These are phyloP conservation scores for Cranoglanis bouderius DNA, from an alignment of 2,113 vertebrate genomes.

Conservation along the genomic window DNA sequence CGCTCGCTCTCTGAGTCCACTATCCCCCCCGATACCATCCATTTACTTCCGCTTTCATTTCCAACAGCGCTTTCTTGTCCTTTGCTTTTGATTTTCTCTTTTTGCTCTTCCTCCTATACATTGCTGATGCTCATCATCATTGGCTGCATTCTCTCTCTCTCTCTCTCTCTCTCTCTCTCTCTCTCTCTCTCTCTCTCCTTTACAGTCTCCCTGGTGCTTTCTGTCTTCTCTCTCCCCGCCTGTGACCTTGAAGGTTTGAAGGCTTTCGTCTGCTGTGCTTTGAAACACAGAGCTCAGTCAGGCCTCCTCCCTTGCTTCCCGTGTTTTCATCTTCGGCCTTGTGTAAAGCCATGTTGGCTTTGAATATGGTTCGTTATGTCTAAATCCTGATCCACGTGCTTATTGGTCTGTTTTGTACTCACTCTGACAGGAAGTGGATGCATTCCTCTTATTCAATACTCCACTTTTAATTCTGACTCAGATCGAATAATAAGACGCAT, in stretches of 20 bases:
- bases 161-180: background rate
- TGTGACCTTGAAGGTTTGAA: slow-evolving; percentile 78
- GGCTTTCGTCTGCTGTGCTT: slow-evolving; percentile 64
- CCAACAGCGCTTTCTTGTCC: slow-evolving; percentile 46
- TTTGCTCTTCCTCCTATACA: slow-evolving; percentile 34
- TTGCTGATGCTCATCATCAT: slow-evolving; percentile 31
- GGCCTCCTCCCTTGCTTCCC: slow-evolving; percentile 55
- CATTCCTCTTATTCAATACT: slow-evolving; percentile 53
- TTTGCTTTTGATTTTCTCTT: slow-evolving; percentile 44
- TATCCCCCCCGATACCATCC: slow-evolving; percentile 44
- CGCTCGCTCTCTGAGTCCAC: slow-evolving; percentile 34
- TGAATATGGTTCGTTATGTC: slow-evolving; percentile 71
- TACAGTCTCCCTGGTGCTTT: slow-evolving; percentile 52
- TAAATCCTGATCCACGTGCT: slow-evolving; percentile 60
- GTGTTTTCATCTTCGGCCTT: slow-evolving; percentile 72
- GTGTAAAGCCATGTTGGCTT: slow-evolving; percentile 69
- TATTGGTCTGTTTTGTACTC: slow-evolving; percentile 67
- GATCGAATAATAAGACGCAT: slow-evolving; percentile 66
- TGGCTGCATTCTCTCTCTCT: slow-evolving; percentile 16
- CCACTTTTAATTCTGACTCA: slow-evolving; percentile 64
- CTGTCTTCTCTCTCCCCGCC: slow-evolving; percentile 45
- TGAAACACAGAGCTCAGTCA: slow-evolving; percentile 58
- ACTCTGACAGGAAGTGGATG: slow-evolving; percentile 64
- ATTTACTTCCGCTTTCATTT: slow-evolving; percentile 53
- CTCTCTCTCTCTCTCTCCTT: slow-evolving; percentile 44